Percentiles rank a stretch among this genome's conserved stretches.
These are phyloP conservation scores for Campopleginae sp. DNA, from an alignment of 2,888 invertebrate species.

Conservation along the genomic window DNA sequence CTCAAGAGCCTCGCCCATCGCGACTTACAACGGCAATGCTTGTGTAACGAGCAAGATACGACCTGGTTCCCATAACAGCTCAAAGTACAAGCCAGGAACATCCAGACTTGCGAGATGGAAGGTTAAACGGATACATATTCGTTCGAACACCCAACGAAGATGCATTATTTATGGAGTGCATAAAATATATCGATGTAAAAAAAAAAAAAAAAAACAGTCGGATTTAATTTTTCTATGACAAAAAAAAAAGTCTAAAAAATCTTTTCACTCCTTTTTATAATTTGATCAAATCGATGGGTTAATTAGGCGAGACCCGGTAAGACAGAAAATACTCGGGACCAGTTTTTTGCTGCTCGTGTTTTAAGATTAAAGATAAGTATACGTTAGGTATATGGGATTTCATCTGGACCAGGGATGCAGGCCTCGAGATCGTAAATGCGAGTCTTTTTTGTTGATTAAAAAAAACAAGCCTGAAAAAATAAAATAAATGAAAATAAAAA, in stretches of 20 bases:
- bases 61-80: slow-evolving; percentile 81
- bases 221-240: not conserved
- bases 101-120: slow-evolving; percentile 65
- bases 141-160: not conserved
- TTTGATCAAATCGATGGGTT: not conserved
- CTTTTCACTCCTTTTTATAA: not conserved
- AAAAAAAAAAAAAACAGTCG: not conserved
- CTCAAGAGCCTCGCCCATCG: slow-evolving; percentile 79
- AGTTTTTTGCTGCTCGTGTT: not conserved
- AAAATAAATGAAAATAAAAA: not conserved
- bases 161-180: not conserved
- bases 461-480: not conserved
- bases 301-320: not conserved
- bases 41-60: slow-evolving; percentile 76
- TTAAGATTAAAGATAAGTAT: slow-evolving; percentile 10
- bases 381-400: slow-evolving; percentile 12
- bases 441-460: not conserved
- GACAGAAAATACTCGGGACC: not conserved
- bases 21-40: slow-evolving; percentile 66
- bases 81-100: slow-evolving; percentile 69
- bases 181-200: not conserved
- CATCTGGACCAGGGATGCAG: slow-evolving; percentile 13
- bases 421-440: slow-evolving; percentile 8
- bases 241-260: not conserved
- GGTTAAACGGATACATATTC: slow-evolving; percentile 48